Percentiles rank a stretch among this genome's conserved stretches.
Conservation (phyloP, 2,113 vertebrate species). For the Amazona guildingii region DNA sequence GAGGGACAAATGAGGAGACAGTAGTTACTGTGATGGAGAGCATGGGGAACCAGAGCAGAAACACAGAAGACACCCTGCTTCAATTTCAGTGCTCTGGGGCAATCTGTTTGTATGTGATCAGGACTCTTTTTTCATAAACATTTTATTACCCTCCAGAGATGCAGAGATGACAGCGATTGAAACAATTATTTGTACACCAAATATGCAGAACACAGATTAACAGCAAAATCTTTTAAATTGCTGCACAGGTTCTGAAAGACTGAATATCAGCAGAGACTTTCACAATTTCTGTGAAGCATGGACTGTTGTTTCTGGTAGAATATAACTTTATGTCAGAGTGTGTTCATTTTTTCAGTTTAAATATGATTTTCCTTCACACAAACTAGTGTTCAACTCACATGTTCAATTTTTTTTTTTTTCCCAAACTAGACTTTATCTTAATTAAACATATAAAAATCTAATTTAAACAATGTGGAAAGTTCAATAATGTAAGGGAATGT, state of each 20-base stretch:
- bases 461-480: neutral
- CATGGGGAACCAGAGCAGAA: neutral
- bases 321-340: neutral
- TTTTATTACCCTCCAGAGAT: neutral
- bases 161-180: neutral
- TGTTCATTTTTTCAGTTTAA: neutral
- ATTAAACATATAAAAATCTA: neutral
- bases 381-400: neutral
- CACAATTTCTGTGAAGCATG: neutral
- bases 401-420: neutral
- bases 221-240: neutral
- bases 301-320: neutral
- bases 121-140: neutral
- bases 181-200: neutral
- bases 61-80: neutral
- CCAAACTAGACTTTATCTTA: neutral
- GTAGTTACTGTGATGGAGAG: neutral
- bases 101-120: neutral
- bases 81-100: neutral
- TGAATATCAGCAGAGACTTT: neutral
- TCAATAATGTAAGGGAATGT: neutral
- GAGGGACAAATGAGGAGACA: neutral
- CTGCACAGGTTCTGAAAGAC: neutral
- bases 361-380: neutral
- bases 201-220: neutral